Evolutionary conservation across 2,797 vertebrate genomes (phyloP).

Genomic region (Mergus octosetaceus): DNA sequence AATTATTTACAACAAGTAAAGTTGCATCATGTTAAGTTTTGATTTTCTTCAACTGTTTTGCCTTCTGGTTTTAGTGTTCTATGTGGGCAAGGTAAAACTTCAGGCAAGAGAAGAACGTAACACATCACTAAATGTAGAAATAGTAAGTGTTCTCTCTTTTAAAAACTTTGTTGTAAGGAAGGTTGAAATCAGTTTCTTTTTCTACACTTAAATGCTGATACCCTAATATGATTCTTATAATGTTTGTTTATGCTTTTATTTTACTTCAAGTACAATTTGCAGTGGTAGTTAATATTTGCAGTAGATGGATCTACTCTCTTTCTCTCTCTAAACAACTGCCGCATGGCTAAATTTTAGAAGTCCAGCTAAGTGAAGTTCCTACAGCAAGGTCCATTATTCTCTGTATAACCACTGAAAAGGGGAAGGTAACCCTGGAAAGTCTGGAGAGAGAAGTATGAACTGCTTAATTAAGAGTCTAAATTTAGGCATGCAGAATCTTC

Average conservation of each 20-base stretch:
- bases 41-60: conserved; percentile 29
- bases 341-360: neutral
- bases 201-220: neutral
- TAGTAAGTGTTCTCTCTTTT: conserved; percentile 70
- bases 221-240: neutral
- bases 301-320: neutral
- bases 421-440: neutral
- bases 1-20: neutral
- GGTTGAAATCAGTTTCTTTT: conserved; percentile 26
- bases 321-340: neutral
- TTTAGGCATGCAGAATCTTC: neutral
- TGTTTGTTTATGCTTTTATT: neutral
- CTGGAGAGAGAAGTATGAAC: neutral
- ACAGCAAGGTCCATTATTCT: neutral
- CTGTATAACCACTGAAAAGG: neutral
- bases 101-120: conserved; percentile 58
- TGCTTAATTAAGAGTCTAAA: neutral
- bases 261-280: neutral
- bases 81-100: conserved; percentile 73
- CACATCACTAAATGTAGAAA: conserved; percentile 56
- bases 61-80: conserved; percentile 75
- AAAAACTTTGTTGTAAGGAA: neutral
- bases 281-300: neutral
- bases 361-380: neutral
- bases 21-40: neutral